phyloP scores from a whole-genome alignment of 1,140 invertebrate genomes.

The Drosophila truncata region DNA sequence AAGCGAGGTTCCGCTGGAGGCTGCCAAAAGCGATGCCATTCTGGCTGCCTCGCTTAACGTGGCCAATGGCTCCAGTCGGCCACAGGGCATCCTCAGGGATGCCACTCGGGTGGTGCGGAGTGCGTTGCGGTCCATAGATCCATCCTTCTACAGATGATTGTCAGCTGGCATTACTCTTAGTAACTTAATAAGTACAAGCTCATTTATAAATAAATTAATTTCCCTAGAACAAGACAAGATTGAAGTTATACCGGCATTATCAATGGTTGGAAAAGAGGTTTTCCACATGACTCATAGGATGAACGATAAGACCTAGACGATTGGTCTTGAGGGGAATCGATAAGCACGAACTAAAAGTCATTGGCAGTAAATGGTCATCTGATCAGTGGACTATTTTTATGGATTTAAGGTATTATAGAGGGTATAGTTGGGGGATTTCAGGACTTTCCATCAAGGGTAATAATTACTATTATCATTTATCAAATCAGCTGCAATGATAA shows the following conservation, averaged over 20 bases:
- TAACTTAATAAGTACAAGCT: constrained; percentile 33
- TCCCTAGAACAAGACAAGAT: constrained; percentile 21
- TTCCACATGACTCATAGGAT: neutral
- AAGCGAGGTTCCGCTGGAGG: constrained; percentile 33
- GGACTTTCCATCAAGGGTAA: neutral
- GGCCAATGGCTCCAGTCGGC: constrained; percentile 61
- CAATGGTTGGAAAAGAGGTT: neutral
- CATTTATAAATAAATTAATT: constrained; percentile 63
- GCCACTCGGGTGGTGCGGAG: constrained; percentile 61
- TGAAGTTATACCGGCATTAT: neutral
- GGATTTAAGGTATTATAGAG: neutral
- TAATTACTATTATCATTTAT: neutral
- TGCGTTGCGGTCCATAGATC: constrained; percentile 37
- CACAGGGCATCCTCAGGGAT: constrained; percentile 39
- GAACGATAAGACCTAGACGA: constrained; percentile 9
- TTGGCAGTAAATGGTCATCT: constrained; percentile 24
- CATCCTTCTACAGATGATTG: constrained; percentile 27
- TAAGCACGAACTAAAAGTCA: constrained; percentile 13
- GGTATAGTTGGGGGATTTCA: neutral
- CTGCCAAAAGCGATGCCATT: constrained; percentile 12
- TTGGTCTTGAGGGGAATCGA: constrained; percentile 5
- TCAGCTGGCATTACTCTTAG: constrained; percentile 23
- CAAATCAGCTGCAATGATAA: neutral
- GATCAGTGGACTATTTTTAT: constrained; percentile 7
- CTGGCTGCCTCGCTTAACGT: constrained; percentile 60